Conservation (phyloP, 1,140 invertebrate genomes). For the Stegodyphus dumicola region DNA sequence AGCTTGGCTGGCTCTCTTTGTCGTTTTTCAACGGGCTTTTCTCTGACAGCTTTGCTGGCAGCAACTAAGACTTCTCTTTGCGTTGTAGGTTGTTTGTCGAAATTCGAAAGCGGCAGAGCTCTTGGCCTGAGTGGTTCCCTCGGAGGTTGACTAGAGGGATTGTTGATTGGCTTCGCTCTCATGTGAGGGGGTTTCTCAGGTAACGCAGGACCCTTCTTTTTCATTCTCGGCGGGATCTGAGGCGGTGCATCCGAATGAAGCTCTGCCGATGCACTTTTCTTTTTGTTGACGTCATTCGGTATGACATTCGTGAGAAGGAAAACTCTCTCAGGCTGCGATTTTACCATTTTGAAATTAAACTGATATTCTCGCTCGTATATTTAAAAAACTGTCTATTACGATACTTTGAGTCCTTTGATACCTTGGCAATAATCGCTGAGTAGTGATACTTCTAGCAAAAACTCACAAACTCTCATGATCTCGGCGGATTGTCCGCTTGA, state of each 20-base stretch:
- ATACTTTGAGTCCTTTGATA: not conserved
- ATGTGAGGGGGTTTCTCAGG: slow-evolving; percentile 49
- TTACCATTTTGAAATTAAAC: slow-evolving; percentile 10
- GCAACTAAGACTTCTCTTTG: slow-evolving; percentile 48
- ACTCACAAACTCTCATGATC: too few species aligned
- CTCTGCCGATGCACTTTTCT: not conserved
- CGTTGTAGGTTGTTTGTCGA: not conserved
- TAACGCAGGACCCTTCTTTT: slow-evolving; percentile 46
- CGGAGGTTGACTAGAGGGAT: slow-evolving; percentile 22
- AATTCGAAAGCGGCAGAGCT: slow-evolving; percentile 2
- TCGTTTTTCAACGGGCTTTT: slow-evolving; percentile 44
- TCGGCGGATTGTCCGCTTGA: too few species aligned
- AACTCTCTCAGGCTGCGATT: slow-evolving; percentile 24
- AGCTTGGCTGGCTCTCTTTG: slow-evolving; percentile 57
- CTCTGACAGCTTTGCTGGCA: slow-evolving; percentile 22
- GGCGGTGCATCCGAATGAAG: slow-evolving; percentile 4
- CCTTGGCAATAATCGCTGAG: not conserved
- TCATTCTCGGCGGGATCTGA: slow-evolving; percentile 45
- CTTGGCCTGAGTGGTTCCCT: slow-evolving; percentile 14
- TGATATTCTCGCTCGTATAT: not conserved
- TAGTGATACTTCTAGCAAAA: not conserved
- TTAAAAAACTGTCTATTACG: not conserved
- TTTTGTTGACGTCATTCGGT: not conserved
- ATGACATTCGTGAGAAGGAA: slow-evolving; percentile 22
- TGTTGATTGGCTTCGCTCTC: not conserved